Conservation (phyloP, 2,113 vertebrate genomes). For the Tricholaema leucomelas region DNA sequence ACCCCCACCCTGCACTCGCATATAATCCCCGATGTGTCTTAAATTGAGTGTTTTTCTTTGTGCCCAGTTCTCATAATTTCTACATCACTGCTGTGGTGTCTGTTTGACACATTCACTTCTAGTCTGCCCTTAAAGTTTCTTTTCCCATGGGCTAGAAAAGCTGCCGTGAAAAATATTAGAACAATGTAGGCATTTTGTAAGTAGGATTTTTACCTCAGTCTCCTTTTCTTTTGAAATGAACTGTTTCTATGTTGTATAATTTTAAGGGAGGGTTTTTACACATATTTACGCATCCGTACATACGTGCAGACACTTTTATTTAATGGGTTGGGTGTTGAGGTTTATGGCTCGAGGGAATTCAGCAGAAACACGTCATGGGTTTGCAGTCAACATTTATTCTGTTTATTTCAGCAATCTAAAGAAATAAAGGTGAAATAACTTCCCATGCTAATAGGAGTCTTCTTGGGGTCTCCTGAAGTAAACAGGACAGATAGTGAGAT, state of each 20-base stretch:
- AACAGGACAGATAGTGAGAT: not conserved
- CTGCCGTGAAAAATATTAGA: constrained; percentile 28
- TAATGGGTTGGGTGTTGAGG: not conserved
- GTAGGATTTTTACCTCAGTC: not conserved
- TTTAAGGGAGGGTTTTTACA: not conserved
- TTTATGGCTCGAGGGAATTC: not conserved
- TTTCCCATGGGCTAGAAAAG: constrained; percentile 37
- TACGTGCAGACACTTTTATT: not conserved
- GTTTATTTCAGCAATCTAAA: constrained; percentile 30
- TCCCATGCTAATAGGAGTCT: not conserved
- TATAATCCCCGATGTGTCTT: not conserved
- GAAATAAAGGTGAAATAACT: constrained; percentile 42
- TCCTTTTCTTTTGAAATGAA: not conserved
- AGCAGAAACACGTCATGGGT: not conserved
- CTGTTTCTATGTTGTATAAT: not conserved
- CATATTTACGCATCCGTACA: not conserved
- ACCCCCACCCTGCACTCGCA: not conserved
- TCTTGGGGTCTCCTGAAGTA: not conserved
- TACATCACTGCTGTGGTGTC: not conserved
- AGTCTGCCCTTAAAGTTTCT: constrained; percentile 25
- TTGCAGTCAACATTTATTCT: not conserved
- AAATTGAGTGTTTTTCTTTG: constrained; percentile 35
- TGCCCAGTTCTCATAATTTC: not conserved
- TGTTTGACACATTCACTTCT: constrained; percentile 15
- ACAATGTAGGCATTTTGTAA: not conserved